Evolutionary conservation across 2,113 vertebrate genomes (phyloP), one percentile per base, ranked within the genome.

Genomic region (Hippocampus mohnikei): DNA sequence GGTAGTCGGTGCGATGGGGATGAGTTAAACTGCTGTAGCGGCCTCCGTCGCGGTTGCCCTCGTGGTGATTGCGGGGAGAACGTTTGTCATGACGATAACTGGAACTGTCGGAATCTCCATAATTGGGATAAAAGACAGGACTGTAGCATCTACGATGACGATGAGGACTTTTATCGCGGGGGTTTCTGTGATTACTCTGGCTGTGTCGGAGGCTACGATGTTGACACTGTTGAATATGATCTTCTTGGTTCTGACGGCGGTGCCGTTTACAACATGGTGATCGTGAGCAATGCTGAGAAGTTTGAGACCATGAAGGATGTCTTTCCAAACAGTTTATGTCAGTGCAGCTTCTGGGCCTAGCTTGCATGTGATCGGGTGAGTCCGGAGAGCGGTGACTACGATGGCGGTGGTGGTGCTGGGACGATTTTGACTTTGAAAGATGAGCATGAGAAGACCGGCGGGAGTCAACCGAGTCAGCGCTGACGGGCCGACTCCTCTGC

Each of bases 381-480:
- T 70, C 78, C 62, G 58, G 41, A 42, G 79, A 66, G 20, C 44
- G 67, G 7, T 73, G 80, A 20, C 72, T 67, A 3, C 73, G 67
- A 52, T 72, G 37, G 8, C 78, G 76, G 20, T 75, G 66, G 55
- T 74, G 76, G 20, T 75, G 67, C 50, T 74, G 84, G 29, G 80
- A 70, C 40, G 80, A 78, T 59, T 73, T 77, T 8, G 80, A 72
- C 9, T 58, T 84, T 62, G 79, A 81, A 41, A 70, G 64, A 10
- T 33, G 56, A 56, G 74, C 63, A 56, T 68, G 73, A 16, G 88
- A 87, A 46, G 50, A 52, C 33, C 71, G 71, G 67, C 81, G 83
- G 40, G 91, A 91, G 44, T 72, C 59, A 1, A 70, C 13, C 18
- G 90, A 88, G 3, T 85, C 85, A 3, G 71, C 77, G 69, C 84